Evolutionary conservation across 2,888 invertebrate species (phyloP).

Genomic region (Idaea biselata): DNA sequence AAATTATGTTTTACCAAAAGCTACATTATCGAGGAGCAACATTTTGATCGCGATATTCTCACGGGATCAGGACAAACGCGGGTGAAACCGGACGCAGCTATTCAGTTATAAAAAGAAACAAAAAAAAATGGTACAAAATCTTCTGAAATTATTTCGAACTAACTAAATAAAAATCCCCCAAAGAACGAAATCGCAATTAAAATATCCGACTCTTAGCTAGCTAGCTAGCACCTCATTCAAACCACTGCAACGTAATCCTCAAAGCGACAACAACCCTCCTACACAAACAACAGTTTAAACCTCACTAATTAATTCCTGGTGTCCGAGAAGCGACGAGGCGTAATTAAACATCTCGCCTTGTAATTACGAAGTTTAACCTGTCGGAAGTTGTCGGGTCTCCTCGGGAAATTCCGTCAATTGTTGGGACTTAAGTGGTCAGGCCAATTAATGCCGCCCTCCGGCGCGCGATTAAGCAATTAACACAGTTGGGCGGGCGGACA

Average conservation of each 20-base stretch:
- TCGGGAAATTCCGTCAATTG: slow-evolving; percentile 54
- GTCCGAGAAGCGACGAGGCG: slow-evolving; percentile 61
- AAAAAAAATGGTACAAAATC: slow-evolving; percentile 6
- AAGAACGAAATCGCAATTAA: not conserved
- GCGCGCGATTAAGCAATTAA: slow-evolving; percentile 78
- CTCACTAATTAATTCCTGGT: slow-evolving; percentile 70
- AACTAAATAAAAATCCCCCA: slow-evolving; percentile 24
- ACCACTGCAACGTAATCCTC: slow-evolving; percentile 35
- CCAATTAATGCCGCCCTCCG: slow-evolving; percentile 72
- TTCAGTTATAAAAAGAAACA: not conserved
- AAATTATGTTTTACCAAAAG: too few species aligned
- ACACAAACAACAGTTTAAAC: slow-evolving; percentile 42
- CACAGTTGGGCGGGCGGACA: slow-evolving; percentile 72
- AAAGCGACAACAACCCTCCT: slow-evolving; percentile 50
- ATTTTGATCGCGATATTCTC: too few species aligned
- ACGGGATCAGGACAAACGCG: too few species aligned
- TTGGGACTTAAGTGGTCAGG: slow-evolving; percentile 70
- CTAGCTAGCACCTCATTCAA: slow-evolving; percentile 6
- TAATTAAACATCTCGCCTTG: slow-evolving; percentile 79
- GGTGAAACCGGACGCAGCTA: too few species aligned
- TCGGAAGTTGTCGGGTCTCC: slow-evolving; percentile 59
- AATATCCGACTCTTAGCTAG: not conserved
- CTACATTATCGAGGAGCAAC: too few species aligned
- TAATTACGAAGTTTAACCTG: slow-evolving; percentile 71
- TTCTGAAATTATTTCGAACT: slow-evolving; percentile 12